Base-by-base conservation (phyloP, 2,113 vertebrate species). In the Otis tarda region DNA sequence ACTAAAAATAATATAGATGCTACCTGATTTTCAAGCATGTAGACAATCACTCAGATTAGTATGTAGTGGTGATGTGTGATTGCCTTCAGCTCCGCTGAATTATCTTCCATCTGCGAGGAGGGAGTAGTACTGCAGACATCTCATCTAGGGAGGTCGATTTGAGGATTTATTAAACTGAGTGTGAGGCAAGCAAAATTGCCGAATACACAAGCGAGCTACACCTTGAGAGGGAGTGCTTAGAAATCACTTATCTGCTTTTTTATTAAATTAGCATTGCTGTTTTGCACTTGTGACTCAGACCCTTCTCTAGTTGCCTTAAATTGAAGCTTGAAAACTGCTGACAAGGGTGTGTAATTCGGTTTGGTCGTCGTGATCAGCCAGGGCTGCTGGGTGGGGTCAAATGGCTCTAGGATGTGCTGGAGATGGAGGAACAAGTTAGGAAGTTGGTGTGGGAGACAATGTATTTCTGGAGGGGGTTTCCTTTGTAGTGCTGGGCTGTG, bases 321-420 rank as follows among this genome's bases (percentile, higher is more conserved):
- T 60, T 86, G 67, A 41, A 76, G 28, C 49, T 83, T 64, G 57
- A 47, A 73, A 69, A 65, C 55, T 57, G 25, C 55, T 49, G 81
- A 64, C 60, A 61, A 33, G 73, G 60, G 31, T 30, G 6, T 53
- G 12, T 39, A 3, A 20, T 59, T 50, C 33, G 23, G 28, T 20
- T 93, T 0, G 1, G 35, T 47, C 4, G 59, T 68, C 3, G 0
- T 27, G 24, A 43, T 73, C 39, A 59, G 30, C 30, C 55, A 30
- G 39, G 24, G 45, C 67, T 80, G 56, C 52, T 71, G 41, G 30
- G 30, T 35, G 22, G 53, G 37, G 49, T 45, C 4, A 2, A 2
- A 47, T 0, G 3, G 22, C n/a, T 76, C 39, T 68, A 60, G 63
- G 25, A 27, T 49, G 30, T 64, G 23, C 65, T 0, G 0, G 76